These are phyloP conservation scores for Nemurella pictetii DNA, from an alignment of 2,888 invertebrate genomes.

Conservation along the genomic window DNA sequence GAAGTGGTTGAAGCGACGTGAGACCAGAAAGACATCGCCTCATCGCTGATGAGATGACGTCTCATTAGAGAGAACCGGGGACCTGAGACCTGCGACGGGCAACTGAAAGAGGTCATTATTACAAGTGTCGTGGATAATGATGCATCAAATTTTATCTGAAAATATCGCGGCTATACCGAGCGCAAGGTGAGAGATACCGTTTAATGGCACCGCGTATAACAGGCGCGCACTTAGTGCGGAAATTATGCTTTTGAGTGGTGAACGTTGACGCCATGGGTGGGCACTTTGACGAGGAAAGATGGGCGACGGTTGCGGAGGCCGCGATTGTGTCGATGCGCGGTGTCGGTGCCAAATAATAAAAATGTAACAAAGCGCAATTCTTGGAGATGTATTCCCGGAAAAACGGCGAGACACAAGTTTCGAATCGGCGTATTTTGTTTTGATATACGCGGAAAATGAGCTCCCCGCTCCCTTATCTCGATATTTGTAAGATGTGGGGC, in stretches of 20 bases:
- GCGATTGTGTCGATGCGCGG: no score
- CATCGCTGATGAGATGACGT: slow-evolving; percentile 19
- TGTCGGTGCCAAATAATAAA: neutral
- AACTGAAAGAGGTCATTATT: neutral
- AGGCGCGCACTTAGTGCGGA: neutral
- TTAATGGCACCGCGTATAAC: neutral
- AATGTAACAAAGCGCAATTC: neutral
- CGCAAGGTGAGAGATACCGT: neutral
- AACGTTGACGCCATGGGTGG: neutral
- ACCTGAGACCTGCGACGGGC: neutral
- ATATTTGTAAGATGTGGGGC: neutral
- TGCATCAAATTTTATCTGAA: neutral
- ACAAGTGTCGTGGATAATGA: neutral
- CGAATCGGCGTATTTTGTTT: neutral
- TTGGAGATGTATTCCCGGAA: neutral
- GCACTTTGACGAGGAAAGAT: neutral
- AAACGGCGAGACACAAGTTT: neutral
- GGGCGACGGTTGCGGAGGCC: no score
- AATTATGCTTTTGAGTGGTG: neutral
- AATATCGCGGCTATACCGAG: neutral
- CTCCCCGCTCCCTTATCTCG: neutral
- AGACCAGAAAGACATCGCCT: neutral
- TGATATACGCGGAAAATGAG: no score
- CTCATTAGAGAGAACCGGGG: slow-evolving; percentile 14
- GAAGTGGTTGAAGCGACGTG: neutral